phyloP scores from a whole-genome alignment of 2,888 invertebrate genomes.

The Xiphydria camelus region DNA sequence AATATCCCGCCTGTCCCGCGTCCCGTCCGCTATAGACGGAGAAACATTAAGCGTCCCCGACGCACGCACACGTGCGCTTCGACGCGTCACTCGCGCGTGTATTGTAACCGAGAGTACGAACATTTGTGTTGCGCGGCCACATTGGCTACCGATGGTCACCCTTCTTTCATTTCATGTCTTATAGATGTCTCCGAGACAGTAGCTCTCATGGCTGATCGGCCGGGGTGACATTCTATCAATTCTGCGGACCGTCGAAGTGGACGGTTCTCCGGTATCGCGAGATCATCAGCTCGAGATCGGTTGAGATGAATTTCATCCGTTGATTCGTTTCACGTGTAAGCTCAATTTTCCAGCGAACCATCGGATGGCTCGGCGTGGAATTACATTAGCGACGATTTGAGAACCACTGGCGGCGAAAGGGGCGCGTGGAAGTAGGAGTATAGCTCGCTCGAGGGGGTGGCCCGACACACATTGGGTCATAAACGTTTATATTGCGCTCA shows the following conservation, averaged over 20 bases:
- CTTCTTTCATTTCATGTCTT: constrained; percentile 45
- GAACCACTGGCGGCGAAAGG: constrained; percentile 30
- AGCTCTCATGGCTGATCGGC: constrained; percentile 32
- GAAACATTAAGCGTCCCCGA: constrained; percentile 53
- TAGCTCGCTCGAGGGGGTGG: constrained; percentile 32
- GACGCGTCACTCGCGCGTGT: neutral
- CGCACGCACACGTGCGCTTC: constrained; percentile 25
- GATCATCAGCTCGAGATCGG: too few species aligned
- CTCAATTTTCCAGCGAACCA: too few species aligned
- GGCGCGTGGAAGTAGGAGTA: constrained; percentile 19
- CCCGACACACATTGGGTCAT: constrained; percentile 50
- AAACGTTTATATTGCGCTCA: constrained; percentile 57
- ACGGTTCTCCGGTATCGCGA: too few species aligned
- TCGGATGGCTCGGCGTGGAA: too few species aligned
- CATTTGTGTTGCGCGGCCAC: constrained; percentile 21
- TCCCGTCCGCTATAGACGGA: constrained; percentile 53
- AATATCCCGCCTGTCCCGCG: constrained; percentile 48
- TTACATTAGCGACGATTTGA: constrained; percentile 23
- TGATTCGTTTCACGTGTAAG: too few species aligned
- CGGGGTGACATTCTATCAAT: too few species aligned
- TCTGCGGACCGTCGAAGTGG: too few species aligned
- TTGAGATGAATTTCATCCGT: too few species aligned
- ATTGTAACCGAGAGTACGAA: neutral
- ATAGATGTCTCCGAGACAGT: constrained; percentile 29
- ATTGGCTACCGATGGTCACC: constrained; percentile 36